Evolutionary conservation across 2,888 invertebrate genomes (phyloP).

Genomic region (Meghimatium bilineatum): DNA sequence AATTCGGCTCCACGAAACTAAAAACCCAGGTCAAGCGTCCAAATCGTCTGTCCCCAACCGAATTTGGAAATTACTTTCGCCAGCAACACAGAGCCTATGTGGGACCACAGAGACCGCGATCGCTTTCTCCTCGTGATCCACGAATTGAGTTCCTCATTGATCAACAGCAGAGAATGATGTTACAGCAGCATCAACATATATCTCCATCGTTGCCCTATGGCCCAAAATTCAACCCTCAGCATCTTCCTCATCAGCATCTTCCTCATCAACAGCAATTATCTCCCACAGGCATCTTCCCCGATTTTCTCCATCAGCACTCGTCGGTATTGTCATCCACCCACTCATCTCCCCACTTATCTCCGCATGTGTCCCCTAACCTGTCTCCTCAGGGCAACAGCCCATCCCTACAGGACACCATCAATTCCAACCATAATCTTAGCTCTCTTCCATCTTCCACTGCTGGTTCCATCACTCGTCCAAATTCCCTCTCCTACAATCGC

Average conservation of each 20-base stretch:
- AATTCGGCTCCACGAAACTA: slow-evolving; percentile 98
- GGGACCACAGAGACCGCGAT: slow-evolving; percentile 63
- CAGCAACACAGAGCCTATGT: slow-evolving; percentile 75
- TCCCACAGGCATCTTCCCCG: slow-evolving; percentile 50
- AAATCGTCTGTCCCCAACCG: slow-evolving; percentile 96
- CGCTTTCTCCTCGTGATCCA: slow-evolving; percentile 72
- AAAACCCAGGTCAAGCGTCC: slow-evolving; percentile 88
- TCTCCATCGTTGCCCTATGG: slow-evolving; percentile 51
- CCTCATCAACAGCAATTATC: slow-evolving; percentile 62
- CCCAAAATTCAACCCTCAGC: slow-evolving; percentile 48
- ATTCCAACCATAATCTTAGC: slow-evolving; percentile 51
- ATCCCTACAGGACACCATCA: slow-evolving; percentile 52
- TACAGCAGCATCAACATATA: slow-evolving; percentile 54
- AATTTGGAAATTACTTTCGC: slow-evolving; percentile 78
- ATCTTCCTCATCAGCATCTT: slow-evolving; percentile 72
- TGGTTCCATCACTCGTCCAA: slow-evolving; percentile 35
- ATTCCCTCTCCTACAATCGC: slow-evolving; percentile 27
- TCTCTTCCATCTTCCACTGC: slow-evolving; percentile 20
- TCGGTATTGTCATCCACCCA: slow-evolving; percentile 30
- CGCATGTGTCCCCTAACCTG: slow-evolving; percentile 49
- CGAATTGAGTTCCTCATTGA: slow-evolving; percentile 68
- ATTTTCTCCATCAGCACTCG: slow-evolving; percentile 40
- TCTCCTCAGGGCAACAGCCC: slow-evolving; percentile 43
- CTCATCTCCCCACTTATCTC: slow-evolving; percentile 48
- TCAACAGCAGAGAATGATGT: slow-evolving; percentile 65